These are phyloP conservation scores for Bubo scandiacus DNA, from an alignment of 2,113 vertebrate species.

Conservation along the genomic window DNA sequence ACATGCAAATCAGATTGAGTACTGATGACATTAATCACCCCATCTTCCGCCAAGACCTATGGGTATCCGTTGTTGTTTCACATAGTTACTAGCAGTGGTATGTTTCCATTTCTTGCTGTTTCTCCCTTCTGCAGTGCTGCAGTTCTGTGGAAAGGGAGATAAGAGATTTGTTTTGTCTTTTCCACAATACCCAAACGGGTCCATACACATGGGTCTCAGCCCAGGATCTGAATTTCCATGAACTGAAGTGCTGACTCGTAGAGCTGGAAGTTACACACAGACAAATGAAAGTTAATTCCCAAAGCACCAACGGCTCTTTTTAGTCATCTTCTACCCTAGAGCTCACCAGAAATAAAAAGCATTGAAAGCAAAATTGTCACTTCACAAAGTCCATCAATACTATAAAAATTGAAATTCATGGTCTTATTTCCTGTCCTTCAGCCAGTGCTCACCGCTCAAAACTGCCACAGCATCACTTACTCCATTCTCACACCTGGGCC, in stretches of 20 bases:
- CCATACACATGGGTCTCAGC: not conserved
- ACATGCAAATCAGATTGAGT: not conserved
- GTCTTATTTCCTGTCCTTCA: not conserved
- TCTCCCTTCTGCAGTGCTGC: not conserved
- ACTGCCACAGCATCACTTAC: not conserved
- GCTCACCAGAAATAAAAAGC: not conserved
- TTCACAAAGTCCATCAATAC: not conserved
- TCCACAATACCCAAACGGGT: not conserved
- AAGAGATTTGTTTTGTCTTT: not conserved
- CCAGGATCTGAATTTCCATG: not conserved
- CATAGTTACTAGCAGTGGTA: not conserved
- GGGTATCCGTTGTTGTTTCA: not conserved
- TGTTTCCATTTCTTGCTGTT: not conserved
- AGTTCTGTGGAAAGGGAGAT: not conserved
- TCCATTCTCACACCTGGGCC: not conserved
- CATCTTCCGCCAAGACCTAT: not conserved
- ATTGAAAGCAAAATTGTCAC: not conserved
- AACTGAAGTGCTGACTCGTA: fast-evolving
- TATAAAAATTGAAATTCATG: not conserved
- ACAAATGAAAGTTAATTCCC: not conserved
- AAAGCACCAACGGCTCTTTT: not conserved
- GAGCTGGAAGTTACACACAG: not conserved
- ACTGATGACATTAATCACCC: not conserved
- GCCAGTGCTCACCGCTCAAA: not conserved
- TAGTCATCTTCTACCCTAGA: not conserved